Conservation (phyloP, 2,888 invertebrate genomes). For the Aporophyla nigra region DNA sequence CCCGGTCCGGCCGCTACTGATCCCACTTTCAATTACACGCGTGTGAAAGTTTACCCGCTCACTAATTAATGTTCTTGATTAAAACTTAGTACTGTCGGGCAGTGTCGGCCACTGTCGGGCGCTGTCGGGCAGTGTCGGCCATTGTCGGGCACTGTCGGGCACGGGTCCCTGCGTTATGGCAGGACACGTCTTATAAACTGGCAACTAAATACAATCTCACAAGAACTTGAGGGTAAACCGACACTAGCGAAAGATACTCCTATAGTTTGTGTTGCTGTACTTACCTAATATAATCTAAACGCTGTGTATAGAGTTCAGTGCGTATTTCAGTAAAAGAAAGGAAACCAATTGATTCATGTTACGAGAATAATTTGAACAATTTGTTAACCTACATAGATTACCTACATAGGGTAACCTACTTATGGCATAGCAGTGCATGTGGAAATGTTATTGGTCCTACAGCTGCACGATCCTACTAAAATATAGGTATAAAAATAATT, state of each 20-base stretch:
- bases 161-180: neutral
- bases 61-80: slow-evolving; percentile 73
- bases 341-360: neutral
- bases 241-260: slow-evolving; percentile 3
- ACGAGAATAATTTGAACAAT: slow-evolving; percentile 10
- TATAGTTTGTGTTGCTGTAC: neutral
- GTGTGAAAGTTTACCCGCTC: slow-evolving; percentile 61
- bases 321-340: neutral
- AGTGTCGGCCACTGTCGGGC: neutral
- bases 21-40: slow-evolving; percentile 68
- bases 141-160: neutral
- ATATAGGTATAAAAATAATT: neutral
- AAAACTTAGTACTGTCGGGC: slow-evolving; percentile 63
- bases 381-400: too few species aligned
- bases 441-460: neutral
- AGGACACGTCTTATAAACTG: slow-evolving; percentile 44
- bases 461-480: neutral
- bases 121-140: neutral
- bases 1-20: slow-evolving; percentile 43
- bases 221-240: slow-evolving; percentile 34
- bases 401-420: too few species aligned
- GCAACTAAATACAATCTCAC: slow-evolving; percentile 39
- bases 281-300: neutral
- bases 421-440: too few species aligned
- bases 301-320: neutral